Evolutionary conservation across 2,797 vertebrate genomes (phyloP).

Genomic region (Micromesistius poutassou): DNA sequence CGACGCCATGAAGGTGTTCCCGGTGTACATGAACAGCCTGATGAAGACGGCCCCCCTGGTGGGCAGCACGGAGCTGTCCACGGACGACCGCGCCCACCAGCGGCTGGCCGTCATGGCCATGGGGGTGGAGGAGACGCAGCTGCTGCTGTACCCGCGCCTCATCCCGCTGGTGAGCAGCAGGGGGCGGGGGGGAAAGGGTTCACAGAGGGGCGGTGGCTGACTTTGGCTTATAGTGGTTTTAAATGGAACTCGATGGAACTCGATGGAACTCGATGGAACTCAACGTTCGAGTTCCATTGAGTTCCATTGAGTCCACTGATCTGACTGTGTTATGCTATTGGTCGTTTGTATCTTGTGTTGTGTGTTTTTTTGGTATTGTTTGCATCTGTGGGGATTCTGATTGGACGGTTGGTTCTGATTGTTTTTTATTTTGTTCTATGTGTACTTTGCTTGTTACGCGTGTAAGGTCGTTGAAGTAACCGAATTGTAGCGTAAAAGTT

Average conservation of each 20-base stretch:
- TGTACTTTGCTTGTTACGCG: not conserved
- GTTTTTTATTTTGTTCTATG: not conserved
- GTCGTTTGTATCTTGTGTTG: too few relatives aligned
- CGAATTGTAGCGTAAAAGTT: not conserved
- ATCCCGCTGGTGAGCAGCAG: slow-evolving; percentile 80
- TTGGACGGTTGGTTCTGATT: not conserved
- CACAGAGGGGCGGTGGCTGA: too few relatives aligned
- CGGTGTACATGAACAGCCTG: slow-evolving; percentile 91
- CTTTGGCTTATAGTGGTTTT: too few relatives aligned
- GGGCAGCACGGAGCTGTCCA: slow-evolving; percentile 80
- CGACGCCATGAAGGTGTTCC: slow-evolving; percentile 94
- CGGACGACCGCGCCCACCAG: slow-evolving; percentile 83
- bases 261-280: too few relatives aligned
- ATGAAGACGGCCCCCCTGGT: slow-evolving; percentile 85
- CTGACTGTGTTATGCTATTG: too few relatives aligned
- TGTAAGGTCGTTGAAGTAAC: not conserved
- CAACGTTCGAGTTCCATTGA: too few relatives aligned
- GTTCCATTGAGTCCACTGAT: too few relatives aligned
- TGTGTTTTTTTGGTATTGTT: too few relatives aligned
- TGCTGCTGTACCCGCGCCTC: slow-evolving; percentile 89
- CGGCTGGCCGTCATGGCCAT: slow-evolving; percentile 83
- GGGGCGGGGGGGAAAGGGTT: too few relatives aligned
- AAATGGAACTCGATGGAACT: too few relatives aligned
- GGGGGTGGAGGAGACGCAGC: slow-evolving; percentile 88
- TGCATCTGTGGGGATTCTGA: too few relatives aligned